Evolutionary conservation across 2,113 vertebrate genomes (phyloP).

Genomic region (Oceanites oceanicus): DNA sequence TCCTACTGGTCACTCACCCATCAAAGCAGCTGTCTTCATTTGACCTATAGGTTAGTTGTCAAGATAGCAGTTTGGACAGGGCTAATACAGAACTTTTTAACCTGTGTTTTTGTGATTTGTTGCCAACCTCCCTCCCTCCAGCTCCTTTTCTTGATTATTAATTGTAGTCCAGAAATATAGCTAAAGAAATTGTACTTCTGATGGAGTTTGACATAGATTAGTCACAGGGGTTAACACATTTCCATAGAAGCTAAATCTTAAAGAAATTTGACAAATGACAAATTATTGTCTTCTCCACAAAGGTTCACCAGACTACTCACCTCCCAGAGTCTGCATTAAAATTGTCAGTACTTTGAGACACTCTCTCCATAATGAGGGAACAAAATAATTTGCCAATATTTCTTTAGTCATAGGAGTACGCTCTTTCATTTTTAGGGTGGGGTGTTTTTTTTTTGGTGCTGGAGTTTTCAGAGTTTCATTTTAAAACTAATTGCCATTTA

Average conservation of each 20-base stretch:
- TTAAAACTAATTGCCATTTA: not conserved
- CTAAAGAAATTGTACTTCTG: not conserved
- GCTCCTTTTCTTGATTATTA: not conserved
- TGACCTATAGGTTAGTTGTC: not conserved
- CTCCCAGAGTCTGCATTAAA: not conserved
- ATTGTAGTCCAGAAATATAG: not conserved
- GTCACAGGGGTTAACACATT: not conserved
- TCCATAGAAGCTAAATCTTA: not conserved
- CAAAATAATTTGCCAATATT: not conserved
- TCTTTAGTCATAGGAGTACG: not conserved
- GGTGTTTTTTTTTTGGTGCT: rapidly evolving
- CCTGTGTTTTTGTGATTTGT: not conserved
- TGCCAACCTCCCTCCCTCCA: not conserved
- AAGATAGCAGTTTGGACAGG: not conserved
- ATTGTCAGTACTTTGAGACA: not conserved
- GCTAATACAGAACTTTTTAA: not conserved
- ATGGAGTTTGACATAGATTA: not conserved
- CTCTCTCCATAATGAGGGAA: not conserved
- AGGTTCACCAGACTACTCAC: not conserved
- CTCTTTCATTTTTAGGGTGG: not conserved
- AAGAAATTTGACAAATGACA: not conserved
- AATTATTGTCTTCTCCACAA: not conserved
- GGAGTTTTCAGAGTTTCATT: not conserved
- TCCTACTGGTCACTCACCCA: not conserved
- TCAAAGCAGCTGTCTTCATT: not conserved